Conservation (phyloP, 1,140 invertebrate species). For the Caerostris extrusa region DNA sequence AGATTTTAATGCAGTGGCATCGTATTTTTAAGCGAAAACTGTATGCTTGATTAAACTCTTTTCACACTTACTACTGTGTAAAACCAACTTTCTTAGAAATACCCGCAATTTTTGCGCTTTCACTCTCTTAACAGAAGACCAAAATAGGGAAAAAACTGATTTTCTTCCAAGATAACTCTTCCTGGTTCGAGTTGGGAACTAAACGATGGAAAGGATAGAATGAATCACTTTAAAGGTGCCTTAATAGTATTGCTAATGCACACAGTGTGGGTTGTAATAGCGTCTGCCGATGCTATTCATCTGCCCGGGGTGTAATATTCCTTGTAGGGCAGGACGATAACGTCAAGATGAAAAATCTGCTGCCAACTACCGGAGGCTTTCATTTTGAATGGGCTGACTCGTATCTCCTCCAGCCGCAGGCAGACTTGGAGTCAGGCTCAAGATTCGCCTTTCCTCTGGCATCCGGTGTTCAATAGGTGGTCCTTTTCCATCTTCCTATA, state of each 20-base stretch:
- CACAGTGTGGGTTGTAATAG: constrained; percentile 43
- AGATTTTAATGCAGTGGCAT: too few relatives aligned
- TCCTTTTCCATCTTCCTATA: neutral
- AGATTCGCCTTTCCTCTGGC: constrained; percentile 51
- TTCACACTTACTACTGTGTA: too few relatives aligned
- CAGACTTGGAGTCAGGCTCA: constrained; percentile 15
- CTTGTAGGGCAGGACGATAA: constrained; percentile 53
- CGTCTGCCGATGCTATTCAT: constrained; percentile 6
- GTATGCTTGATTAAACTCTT: too few relatives aligned
- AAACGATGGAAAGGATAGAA: neutral
- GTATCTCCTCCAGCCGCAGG: constrained; percentile 25
- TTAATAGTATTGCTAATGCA: constrained; percentile 53
- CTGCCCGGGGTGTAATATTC: constrained; percentile 50
- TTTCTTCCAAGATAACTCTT: too few relatives aligned
- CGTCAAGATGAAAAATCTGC: constrained; percentile 74
- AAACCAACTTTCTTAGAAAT: too few relatives aligned
- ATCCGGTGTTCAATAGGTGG: constrained; percentile 52
- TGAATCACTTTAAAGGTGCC: constrained; percentile 30
- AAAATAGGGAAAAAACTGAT: too few relatives aligned
- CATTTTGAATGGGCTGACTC: constrained; percentile 35
- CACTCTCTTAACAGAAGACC: too few relatives aligned
- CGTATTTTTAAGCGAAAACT: too few relatives aligned
- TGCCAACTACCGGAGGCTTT: constrained; percentile 19
- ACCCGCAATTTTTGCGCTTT: too few relatives aligned
- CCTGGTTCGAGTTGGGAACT: too few relatives aligned